Base-by-base conservation (phyloP, 2,888 invertebrate genomes). In the Cerceris ruficornis region DNA sequence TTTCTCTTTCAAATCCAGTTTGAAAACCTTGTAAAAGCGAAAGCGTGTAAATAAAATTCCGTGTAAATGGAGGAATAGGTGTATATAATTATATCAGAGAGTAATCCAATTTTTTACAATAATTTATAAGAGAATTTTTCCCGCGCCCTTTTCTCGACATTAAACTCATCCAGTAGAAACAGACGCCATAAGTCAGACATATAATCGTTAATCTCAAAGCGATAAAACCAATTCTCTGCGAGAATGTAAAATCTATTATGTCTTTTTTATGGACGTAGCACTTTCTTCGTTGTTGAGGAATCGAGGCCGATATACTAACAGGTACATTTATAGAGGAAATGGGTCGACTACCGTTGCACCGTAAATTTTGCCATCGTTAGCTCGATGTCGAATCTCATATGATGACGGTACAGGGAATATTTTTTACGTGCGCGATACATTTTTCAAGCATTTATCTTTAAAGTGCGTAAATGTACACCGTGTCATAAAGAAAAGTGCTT, bases 141-240 rank as follows among this genome's bases (percentile, higher is more conserved):
- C 11, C 1, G 11, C 9, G 8, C 8, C 5, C 15, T 7, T 8
- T 41, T 8, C 5, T 6, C 0, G 2, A 49, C 49, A 59, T 71
- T 64, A 65, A 65, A 42, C 50, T 42, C 28, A 17, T 65, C 15
- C 46, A 60, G 65, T 71, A 57, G 59, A 71, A 66, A 70, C 43
- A 58, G 28, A 39, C 65, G 13, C n/a, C 41, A 71, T 41, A 46
- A 46, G 43, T 60, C 71, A 54, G 65, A 39, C 70, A 15, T 11
- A 6, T 15, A 7, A 60, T 65, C 59, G 50, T 59, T 42, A n/a
- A 28, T 39, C 28, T 42, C 13, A 7, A 14, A 42, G 41, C 59
- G 59, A 66, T 65, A 59, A 54, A 46, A 6, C 28, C 28, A 28
- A 28, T 28, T 28, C 28, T 28, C 49, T 60, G 6, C 59, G 52